These are phyloP conservation scores for Carollia perspicillata DNA, from an alignment of 2,113 vertebrate species.

Conservation along the genomic window DNA sequence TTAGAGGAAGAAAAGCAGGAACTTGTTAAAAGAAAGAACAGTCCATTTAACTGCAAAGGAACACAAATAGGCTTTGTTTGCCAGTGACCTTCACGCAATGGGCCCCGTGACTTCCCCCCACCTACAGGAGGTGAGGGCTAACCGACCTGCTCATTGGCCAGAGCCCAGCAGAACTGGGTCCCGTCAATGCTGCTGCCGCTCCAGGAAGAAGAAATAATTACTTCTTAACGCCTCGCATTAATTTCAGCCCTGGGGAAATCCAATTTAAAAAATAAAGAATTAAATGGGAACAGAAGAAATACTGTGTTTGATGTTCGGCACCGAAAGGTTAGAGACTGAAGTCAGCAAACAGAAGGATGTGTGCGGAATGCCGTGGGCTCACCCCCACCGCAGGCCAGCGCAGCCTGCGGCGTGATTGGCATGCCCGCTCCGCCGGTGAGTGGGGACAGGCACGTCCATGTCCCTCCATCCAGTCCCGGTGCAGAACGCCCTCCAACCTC, in stretches of 20 bases:
- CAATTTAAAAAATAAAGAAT: constrained; percentile 33
- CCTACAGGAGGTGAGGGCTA: neutral
- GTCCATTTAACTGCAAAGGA: neutral
- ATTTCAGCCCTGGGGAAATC: neutral
- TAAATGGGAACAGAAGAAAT: constrained; percentile 14
- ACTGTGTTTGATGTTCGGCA: neutral
- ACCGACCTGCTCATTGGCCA: neutral
- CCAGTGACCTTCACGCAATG: neutral
- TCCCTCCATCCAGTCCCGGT: neutral
- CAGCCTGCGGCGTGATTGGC: accelerated
- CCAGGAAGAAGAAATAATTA: neutral
- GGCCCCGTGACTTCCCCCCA: neutral
- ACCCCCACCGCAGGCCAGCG: accelerated
- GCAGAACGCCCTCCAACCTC: neutral
- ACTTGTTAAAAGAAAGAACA: neutral
- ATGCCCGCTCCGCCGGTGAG: neutral
- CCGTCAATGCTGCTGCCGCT: neutral
- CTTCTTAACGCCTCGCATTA: neutral
- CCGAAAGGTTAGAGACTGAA: neutral
- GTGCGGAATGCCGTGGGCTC: neutral
- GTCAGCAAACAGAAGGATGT: neutral
- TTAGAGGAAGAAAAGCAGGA: neutral
- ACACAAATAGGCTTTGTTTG: neutral
- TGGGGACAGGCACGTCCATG: accelerated
- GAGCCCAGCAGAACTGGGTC: neutral